phyloP scores from a whole-genome alignment of 2,113 vertebrate species.

The Sinocyclocheilus anophthalmus region DNA sequence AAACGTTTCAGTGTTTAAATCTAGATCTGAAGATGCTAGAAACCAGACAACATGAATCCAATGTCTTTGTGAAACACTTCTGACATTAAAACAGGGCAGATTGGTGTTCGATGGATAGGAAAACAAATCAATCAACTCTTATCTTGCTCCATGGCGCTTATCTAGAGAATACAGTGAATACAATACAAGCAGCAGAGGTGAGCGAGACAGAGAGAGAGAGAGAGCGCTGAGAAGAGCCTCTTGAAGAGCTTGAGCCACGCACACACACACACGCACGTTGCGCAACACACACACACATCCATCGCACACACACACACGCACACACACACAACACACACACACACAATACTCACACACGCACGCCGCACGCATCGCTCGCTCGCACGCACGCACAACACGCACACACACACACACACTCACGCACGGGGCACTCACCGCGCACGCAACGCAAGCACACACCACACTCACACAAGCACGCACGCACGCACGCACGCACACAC shows the following conservation, averaged over 20 bases:
- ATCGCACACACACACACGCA: not conserved
- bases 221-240: not conserved
- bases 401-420: not conserved
- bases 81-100: not conserved
- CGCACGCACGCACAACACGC: not conserved
- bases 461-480: not conserved
- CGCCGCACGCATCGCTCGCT: too few relatives aligned
- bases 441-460: too few relatives aligned
- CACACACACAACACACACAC: not conserved
- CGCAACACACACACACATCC: not conserved
- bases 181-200: slow-evolving; percentile 28
- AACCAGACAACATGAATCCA: not conserved
- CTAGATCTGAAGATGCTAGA: not conserved
- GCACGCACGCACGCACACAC: not conserved
- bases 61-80: not conserved
- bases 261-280: not conserved
- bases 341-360: not conserved
- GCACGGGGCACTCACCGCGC: too few relatives aligned
- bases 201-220: not conserved
- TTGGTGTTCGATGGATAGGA: slow-evolving; percentile 2
- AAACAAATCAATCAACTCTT: slow-evolving; percentile 43
- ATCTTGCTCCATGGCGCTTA: not conserved
- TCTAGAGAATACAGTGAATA: slow-evolving; percentile 37
- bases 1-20: not conserved
- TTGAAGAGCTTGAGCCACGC: not conserved